Conservation (phyloP, 2,888 invertebrate species). For the Drepana falcataria region DNA sequence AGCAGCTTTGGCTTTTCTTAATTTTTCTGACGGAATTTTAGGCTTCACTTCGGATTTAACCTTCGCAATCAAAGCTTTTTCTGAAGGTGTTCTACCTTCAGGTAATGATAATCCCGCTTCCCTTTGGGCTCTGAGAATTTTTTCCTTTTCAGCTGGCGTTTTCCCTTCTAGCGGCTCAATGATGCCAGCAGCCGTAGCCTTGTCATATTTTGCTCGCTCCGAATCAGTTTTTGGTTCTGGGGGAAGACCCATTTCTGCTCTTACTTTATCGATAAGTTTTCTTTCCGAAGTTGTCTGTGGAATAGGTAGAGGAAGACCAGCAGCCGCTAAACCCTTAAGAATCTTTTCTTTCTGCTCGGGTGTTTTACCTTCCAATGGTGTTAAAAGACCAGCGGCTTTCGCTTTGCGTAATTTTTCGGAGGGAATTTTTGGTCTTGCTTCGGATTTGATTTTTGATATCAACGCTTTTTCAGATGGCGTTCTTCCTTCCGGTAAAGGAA, state of each 20-base stretch:
- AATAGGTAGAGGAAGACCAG: constrained; percentile 19
- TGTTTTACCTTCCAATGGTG: constrained; percentile 27
- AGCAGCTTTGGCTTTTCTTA: constrained; percentile 15
- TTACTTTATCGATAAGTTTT: constrained; percentile 17
- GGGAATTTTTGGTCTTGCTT: constrained; percentile 4
- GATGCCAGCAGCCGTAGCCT: constrained; percentile 19
- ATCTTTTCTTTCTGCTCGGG: constrained; percentile 29
- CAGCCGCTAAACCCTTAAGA: constrained; percentile 13
- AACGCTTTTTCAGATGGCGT: constrained; percentile 15
- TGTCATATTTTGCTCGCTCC: constrained; percentile 16
- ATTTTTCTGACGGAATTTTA: constrained; percentile 10
- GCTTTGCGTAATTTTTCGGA: constrained; percentile 24
- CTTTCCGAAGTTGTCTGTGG: constrained; percentile 17
- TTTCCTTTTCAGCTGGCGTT: constrained; percentile 19
- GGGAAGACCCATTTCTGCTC: constrained; percentile 19
- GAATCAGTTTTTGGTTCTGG: constrained; percentile 17
- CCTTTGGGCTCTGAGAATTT: constrained; percentile 7
- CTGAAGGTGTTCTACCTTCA: constrained; percentile 15
- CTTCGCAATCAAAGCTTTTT: constrained; percentile 18
- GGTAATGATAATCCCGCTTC: constrained; percentile 9
- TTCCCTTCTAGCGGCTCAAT: constrained; percentile 23
- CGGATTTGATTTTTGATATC: constrained; percentile 6
- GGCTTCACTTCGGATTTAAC: constrained; percentile 11
- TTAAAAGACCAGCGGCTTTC: constrained; percentile 28
- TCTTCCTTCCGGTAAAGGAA: constrained; percentile 14